Evolutionary conservation across 2,113 vertebrate species (phyloP).

Genomic region (Phalacrocorax aristotelis): DNA sequence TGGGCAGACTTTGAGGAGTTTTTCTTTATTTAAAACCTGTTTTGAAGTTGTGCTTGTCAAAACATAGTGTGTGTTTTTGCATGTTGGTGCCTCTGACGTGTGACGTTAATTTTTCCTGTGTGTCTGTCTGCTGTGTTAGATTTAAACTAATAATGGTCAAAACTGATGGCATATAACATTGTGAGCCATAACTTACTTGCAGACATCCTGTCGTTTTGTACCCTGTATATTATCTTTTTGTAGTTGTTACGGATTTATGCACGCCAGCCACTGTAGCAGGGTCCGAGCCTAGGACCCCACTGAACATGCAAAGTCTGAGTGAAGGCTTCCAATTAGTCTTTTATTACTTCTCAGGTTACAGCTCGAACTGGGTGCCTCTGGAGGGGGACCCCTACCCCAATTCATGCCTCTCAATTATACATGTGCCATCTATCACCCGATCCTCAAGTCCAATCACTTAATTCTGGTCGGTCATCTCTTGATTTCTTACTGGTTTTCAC

Average conservation of each 20-base stretch:
- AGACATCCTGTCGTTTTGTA: not conserved
- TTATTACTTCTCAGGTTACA: not conserved
- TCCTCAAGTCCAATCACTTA: not conserved
- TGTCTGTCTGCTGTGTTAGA: not conserved
- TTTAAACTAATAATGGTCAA: not conserved
- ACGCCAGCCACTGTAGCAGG: rapidly evolving
- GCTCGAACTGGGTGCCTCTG: not conserved
- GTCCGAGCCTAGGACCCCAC: not conserved
- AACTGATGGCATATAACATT: not conserved
- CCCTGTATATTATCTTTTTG: not conserved
- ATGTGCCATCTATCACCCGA: rapidly evolving
- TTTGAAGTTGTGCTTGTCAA: not conserved
- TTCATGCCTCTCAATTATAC: rapidly evolving
- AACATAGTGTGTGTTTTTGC: not conserved
- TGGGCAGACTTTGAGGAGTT: not conserved
- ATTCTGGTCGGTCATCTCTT: not conserved
- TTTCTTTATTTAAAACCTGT: not conserved
- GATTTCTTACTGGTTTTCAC: not conserved
- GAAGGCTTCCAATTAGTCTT: not conserved
- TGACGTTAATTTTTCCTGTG: not conserved
- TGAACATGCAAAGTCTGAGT: not conserved
- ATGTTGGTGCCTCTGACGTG: not conserved
- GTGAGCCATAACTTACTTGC: not conserved
- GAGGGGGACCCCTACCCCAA: not conserved
- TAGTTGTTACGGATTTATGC: not conserved